Conservation (phyloP, 1,140 invertebrate genomes). For the Pseudoatta argentina region DNA sequence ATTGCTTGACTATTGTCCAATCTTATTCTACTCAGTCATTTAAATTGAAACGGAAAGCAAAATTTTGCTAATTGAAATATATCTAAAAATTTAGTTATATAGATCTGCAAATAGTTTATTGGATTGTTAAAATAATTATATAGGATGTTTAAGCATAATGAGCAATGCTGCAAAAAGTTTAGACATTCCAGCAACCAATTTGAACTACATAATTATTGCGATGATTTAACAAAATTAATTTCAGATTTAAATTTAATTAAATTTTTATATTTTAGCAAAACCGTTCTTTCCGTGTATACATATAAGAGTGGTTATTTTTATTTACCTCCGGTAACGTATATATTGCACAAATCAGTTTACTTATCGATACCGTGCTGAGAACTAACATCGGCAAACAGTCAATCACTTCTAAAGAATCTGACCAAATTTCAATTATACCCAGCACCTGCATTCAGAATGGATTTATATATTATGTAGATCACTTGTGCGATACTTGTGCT, state of each 20-base stretch:
- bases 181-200: too few species aligned
- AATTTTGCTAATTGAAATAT: too few species aligned
- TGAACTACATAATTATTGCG: too few species aligned
- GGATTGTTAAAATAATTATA: too few species aligned
- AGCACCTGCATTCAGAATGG: neutral
- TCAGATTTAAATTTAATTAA: too few species aligned
- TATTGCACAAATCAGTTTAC: neutral
- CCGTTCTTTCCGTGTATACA: too few species aligned
- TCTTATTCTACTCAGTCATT: neutral
- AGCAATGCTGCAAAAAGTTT: too few species aligned
- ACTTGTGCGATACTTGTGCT: neutral
- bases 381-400: neutral
- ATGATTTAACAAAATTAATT: too few species aligned
- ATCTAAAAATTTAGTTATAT: too few species aligned
- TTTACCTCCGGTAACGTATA: neutral
- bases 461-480: neutral
- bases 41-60: neutral
- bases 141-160: too few species aligned
- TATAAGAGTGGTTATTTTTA: neutral
- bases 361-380: neutral
- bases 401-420: slow-evolving; percentile 12
- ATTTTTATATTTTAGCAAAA: too few species aligned
- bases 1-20: neutral
- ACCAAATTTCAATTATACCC: slow-evolving; percentile 2
- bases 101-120: too few species aligned